These are phyloP conservation scores for Wiebesia pumilae DNA, from an alignment of 1,140 invertebrate species.

Conservation along the genomic window DNA sequence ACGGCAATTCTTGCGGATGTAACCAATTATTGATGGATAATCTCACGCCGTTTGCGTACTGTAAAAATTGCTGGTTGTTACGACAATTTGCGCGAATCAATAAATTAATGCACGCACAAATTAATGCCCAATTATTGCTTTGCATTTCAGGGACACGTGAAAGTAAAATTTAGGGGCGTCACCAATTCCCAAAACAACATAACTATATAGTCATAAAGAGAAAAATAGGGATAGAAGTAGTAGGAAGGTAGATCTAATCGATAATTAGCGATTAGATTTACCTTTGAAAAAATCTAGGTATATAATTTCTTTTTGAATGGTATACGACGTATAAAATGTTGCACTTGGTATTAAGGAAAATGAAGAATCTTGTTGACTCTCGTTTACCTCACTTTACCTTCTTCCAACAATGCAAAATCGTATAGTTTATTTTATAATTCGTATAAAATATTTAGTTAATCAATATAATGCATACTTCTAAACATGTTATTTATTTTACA, in stretches of 20 bases:
- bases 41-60: too few species aligned
- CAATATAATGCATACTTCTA: constrained; percentile 20
- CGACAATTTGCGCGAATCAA: too few species aligned
- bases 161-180: neutral
- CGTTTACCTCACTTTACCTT: constrained; percentile 47
- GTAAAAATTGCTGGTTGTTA: too few species aligned
- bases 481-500: constrained; percentile 41
- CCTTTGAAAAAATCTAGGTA: constrained; percentile 17
- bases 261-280: constrained; percentile 17
- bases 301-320: neutral
- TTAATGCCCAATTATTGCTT: too few species aligned
- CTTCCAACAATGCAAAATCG: neutral
- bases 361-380: constrained; percentile 38
- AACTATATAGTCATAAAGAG: constrained; percentile 12
- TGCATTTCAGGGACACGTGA: neutral
- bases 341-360: constrained; percentile 25
- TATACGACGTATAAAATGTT: constrained; percentile 22
- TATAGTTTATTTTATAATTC: neutral
- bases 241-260: constrained; percentile 35
- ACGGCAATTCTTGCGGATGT: neutral
- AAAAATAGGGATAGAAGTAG: constrained; percentile 27
- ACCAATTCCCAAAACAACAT: constrained; percentile 30
- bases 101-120: too few species aligned
- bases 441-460: constrained; percentile 22
- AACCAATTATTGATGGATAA: too few species aligned